Percentiles rank a stretch among this genome's conserved stretches.
These are phyloP conservation scores for Danionella dracula DNA, from an alignment of 2,797 vertebrate genomes.

Conservation along the genomic window DNA sequence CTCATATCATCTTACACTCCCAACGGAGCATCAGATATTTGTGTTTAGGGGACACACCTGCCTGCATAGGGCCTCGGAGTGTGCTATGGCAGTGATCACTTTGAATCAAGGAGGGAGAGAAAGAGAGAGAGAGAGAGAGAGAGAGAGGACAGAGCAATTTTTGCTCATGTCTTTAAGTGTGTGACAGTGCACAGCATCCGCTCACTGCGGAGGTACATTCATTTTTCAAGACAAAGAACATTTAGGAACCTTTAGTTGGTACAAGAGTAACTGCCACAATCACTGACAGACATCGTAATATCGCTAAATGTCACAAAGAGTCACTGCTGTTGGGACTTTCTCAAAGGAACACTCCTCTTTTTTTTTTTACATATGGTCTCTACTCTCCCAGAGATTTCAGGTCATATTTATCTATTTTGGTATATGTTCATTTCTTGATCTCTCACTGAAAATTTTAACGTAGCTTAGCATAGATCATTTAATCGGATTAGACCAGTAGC, in stretches of 20 bases:
- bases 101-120: conserved; percentile 19
- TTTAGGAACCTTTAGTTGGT: conserved; percentile 44
- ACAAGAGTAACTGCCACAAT: conserved; percentile 50
- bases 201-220: conserved; percentile 58
- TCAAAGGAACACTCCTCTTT: no score
- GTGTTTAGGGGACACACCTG: conserved; percentile 34
- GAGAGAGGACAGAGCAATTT: no score
- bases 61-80: conserved; percentile 23
- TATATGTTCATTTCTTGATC: no score
- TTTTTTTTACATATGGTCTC: no score
- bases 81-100: conserved; percentile 40
- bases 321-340: conserved; percentile 42
- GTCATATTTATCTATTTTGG: no score
- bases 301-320: conserved; percentile 45
- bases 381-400: no score
- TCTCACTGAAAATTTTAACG: no score
- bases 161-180: conserved; percentile 7
- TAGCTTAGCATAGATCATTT: no score
- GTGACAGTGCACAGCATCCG: conserved; percentile 43
- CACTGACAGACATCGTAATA: conserved; percentile 42
- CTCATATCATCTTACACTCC: conserved; percentile 6
- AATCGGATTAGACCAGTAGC: no score
- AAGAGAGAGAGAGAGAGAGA: no score
- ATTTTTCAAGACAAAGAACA: conserved; percentile 54
- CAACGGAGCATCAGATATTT: conserved; percentile 15